Base-by-base conservation (phyloP, 2,888 invertebrate genomes). In the Caenorhabditis sp. region DNA sequence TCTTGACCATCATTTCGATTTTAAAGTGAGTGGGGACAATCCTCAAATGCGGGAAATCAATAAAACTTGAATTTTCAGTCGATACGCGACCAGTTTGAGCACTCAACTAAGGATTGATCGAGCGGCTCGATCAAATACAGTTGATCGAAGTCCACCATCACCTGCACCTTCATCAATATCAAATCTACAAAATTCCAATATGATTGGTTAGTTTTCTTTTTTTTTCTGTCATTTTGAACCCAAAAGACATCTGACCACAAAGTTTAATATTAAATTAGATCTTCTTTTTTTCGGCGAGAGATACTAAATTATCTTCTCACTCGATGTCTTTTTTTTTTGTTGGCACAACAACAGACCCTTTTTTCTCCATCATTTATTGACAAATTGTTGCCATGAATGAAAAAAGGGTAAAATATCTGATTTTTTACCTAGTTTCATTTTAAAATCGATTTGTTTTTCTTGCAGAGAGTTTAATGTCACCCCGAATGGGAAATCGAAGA, bases 381-480 rank as follows among this genome's bases (percentile, higher is more conserved):
- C 43, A 43, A 43, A 43, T 43, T 43, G 43, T 43, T 43, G 31
- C 31, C 5, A 31, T 31, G 31, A 6, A 31, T 6, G 10, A 31
- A 31, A 31, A 31, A 31, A 31, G 10, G 31, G n/a, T n/a, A n/a
- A 31, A 31, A 31, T 31, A 31, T 31, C 10, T 4, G 10, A 19
- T n/a, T n/a, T n/a, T n/a, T n/a, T n/a, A 49, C 49, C 14, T 43
- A 21, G 5, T 23, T 21, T 51, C 51, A 55, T 58, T 36, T 27
- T n/a, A 21, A 51, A 17, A 43, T 12, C 6, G 14, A 43, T 17
- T 17, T 17, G 6, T 43, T 43, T 17, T n/a, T 31, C 65, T 78
- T 81, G 43, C 79, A 82, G 82, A 82, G 36, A 79, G 79, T 70
- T 66, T 85, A 65, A 84, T 86, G 84, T 86, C 86, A 37, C 86